phyloP scores from a whole-genome alignment of 64 coral and sea anemone genomes.

The Astreopora myriophthalma region DNA sequence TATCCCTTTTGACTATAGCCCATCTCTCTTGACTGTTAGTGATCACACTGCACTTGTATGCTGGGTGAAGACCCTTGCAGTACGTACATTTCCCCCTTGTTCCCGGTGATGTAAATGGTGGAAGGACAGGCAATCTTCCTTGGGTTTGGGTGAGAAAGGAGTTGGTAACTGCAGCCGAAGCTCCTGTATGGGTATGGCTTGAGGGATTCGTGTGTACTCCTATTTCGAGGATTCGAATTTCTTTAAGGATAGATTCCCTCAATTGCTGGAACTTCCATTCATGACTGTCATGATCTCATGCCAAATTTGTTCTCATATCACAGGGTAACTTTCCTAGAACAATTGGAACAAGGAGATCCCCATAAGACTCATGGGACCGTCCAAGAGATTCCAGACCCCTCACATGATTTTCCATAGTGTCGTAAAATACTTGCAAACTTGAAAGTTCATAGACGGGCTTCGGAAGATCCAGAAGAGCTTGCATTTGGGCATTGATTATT shows the following conservation, averaged over 20 bases:
- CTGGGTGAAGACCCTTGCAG: conserved; percentile 11
- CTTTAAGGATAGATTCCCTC: conserved; percentile 2
- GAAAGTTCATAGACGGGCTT: conserved; percentile 29
- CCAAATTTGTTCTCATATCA: conserved; percentile 49
- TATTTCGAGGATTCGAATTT: conserved; percentile 52
- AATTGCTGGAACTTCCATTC: conserved; percentile 48
- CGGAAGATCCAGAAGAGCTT: conserved; percentile 50
- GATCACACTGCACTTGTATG: not conserved
- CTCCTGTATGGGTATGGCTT: not conserved
- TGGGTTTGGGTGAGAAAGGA: not conserved
- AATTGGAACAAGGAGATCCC: conserved; percentile 65
- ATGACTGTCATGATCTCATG: conserved; percentile 33
- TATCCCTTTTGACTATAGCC: not conserved
- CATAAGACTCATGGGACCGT: conserved; percentile 59
- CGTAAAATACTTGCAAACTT: conserved; percentile 48
- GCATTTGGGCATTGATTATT: conserved; percentile 62
- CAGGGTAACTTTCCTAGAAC: conserved; percentile 54
- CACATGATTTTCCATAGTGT: conserved; percentile 63
- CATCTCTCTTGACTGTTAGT: not conserved
- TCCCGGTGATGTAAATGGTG: not conserved
- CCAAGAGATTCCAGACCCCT: conserved; percentile 52
- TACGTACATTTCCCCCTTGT: conserved; percentile 3
- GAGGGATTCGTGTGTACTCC: not conserved
- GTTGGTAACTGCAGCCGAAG: not conserved
- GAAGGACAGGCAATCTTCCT: too few species aligned